phyloP scores from a whole-genome alignment of 2,113 vertebrate genomes.

The Rhegmatorhina hoffmannsi region DNA sequence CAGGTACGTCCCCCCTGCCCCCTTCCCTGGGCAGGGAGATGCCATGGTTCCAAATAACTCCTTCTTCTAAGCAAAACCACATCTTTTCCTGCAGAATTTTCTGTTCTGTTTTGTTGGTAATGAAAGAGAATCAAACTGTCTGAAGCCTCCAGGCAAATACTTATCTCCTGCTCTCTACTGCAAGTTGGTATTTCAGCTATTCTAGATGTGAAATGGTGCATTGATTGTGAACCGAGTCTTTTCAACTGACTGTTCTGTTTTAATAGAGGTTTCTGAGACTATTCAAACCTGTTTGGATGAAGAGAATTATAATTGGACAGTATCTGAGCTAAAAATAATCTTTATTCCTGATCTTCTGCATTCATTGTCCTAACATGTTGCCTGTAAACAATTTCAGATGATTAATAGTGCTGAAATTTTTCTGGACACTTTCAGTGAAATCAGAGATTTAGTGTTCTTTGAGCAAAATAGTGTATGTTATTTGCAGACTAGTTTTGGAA shows the following conservation, averaged over 20 bases:
- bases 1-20: constrained; percentile 78
- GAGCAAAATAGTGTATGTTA: neutral
- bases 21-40: neutral
- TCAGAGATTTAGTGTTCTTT: neutral
- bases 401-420: neutral
- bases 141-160: constrained; percentile 53
- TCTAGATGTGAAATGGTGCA: constrained; percentile 15
- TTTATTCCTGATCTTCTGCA: neutral
- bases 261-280: constrained; percentile 27
- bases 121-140: constrained; percentile 54
- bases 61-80: constrained; percentile 56
- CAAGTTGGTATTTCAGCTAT: constrained; percentile 43
- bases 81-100: constrained; percentile 49
- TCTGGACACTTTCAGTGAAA: neutral
- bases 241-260: neutral
- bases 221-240: constrained; percentile 40
- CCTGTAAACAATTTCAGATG: constrained; percentile 24
- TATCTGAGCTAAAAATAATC: neutral
- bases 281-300: constrained; percentile 21
- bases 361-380: neutral
- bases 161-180: constrained; percentile 34
- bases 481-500: neutral
- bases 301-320: neutral
- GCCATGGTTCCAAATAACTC: neutral
- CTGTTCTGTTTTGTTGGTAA: constrained; percentile 28